These are phyloP conservation scores for Enteromius anoplus DNA, from an alignment of 2,797 vertebrate species.

Conservation along the genomic window DNA sequence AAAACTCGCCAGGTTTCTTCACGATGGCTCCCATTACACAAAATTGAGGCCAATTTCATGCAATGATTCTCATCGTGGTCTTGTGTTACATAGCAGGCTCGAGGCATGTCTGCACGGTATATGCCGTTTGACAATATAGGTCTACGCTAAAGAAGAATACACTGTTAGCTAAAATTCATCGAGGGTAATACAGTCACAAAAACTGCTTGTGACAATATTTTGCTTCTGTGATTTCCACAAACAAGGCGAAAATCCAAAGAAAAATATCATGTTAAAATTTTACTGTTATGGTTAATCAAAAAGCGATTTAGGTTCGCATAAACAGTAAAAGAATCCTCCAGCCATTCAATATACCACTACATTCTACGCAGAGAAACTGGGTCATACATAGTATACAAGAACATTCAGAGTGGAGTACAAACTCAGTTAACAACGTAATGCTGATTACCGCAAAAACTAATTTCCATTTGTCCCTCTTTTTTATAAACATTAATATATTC, in stretches of 20 bases:
- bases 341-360: background rate
- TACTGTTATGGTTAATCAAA: background rate
- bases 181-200: background rate
- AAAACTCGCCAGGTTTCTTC: slow-evolving; percentile 51
- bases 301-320: background rate
- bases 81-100: slow-evolving; percentile 52
- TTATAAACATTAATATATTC: slow-evolving; percentile 10
- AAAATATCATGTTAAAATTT: background rate
- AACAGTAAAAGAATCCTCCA: slow-evolving; percentile 4
- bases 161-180: background rate
- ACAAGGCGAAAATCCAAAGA: background rate
- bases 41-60: slow-evolving; percentile 57
- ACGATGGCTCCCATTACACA: slow-evolving; percentile 52
- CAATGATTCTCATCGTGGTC: slow-evolving; percentile 50
- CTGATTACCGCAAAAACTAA: background rate
- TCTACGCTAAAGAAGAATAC: slow-evolving; percentile 15
- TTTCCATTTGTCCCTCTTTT: background rate
- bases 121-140: slow-evolving; percentile 31
- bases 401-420: slow-evolving; percentile 20
- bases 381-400: slow-evolving; percentile 14
- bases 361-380: slow-evolving; percentile 25
- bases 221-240: slow-evolving; percentile 12
- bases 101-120: slow-evolving; percentile 39
- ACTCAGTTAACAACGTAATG: slow-evolving; percentile 12
- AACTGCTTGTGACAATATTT: background rate